Base-by-base conservation (phyloP, 2,113 vertebrate species). In the Lanius collurio region DNA sequence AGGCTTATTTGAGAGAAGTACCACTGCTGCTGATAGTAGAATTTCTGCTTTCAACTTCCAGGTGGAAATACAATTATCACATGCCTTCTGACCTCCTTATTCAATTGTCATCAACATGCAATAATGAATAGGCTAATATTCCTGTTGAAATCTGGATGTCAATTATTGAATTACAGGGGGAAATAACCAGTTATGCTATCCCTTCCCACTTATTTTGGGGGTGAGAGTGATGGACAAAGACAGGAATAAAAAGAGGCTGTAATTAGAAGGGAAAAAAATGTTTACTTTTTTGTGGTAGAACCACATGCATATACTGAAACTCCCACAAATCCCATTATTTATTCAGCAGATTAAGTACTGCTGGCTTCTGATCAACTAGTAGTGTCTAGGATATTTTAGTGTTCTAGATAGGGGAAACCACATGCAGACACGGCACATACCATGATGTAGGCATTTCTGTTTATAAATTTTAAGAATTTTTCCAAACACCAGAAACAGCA, bases 401-500 rank as follows among this genome's bases (percentile, higher is more conserved):
- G 69, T 27, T n/a, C 42, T 82, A 76, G 47, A 52, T 1, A 91
- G 37, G 53, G 31, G 37, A 89, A 71, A 74, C 7, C 75, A 78
- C 55, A 87, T 53, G 85, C 37, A 89, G 55, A 93, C 47, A 65
- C 0, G 3, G 49, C 83, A 97, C 98, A 97, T 97, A 99, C 99
- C 99, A 99, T 99, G 82, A 99, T 99, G 96, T 99, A 99, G 47
- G 99, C 99, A 80, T 99, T 99, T 98, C 98, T 98, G 98, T 99
- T 99, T 95, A 99, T 98, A 97, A 99, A 99, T 97, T 98, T 99
- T 90, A 99, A 98, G 96, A 99, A 97, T 97, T 97, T 99, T 96
- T 99, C 99, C 97, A 99, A 98, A 97, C 99, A 99, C 99, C 99
- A 99, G 97, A 99, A 99, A 97, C 99, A 99, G 97, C 98, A 99